Conservation (phyloP, 2,888 invertebrate species). For the Apocheima hispidaria region DNA sequence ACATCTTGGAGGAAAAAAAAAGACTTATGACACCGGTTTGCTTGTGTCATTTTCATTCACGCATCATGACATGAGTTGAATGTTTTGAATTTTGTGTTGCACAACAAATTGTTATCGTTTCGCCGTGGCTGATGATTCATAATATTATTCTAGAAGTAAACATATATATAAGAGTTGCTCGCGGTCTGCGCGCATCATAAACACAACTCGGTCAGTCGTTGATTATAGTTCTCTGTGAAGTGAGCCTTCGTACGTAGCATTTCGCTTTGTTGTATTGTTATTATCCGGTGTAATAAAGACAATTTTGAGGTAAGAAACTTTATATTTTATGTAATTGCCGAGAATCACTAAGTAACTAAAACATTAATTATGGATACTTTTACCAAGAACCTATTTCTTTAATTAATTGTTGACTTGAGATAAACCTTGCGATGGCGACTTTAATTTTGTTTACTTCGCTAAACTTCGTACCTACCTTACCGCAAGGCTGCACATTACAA, state of each 20-base stretch:
- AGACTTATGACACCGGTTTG: too few species aligned
- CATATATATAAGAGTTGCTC: conserved; percentile 56
- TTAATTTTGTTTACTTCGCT: too few species aligned
- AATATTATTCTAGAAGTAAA: conserved; percentile 52
- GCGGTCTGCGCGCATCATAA: conserved; percentile 45
- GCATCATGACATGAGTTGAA: conserved; percentile 25
- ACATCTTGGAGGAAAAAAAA: too few species aligned
- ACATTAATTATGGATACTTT: neutral
- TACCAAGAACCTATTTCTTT: too few species aligned
- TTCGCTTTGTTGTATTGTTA: neutral
- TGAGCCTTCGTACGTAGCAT: conserved; percentile 17
- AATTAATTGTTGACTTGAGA: too few species aligned
- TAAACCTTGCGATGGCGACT: too few species aligned
- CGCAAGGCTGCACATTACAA: too few species aligned
- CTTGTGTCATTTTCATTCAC: neutral
- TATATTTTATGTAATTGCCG: neutral
- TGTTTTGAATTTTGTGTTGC: conserved; percentile 65
- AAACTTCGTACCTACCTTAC: too few species aligned
- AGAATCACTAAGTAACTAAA: neutral
- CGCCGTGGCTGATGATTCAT: conserved; percentile 65
- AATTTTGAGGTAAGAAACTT: conserved; percentile 29
- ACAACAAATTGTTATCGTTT: conserved; percentile 61
- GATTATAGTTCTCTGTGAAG: conserved; percentile 41
- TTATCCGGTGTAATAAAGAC: conserved; percentile 7
- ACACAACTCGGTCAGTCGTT: conserved; percentile 60